Conservation (phyloP, 1,140 invertebrate genomes). For the Ylistrum balloti region DNA sequence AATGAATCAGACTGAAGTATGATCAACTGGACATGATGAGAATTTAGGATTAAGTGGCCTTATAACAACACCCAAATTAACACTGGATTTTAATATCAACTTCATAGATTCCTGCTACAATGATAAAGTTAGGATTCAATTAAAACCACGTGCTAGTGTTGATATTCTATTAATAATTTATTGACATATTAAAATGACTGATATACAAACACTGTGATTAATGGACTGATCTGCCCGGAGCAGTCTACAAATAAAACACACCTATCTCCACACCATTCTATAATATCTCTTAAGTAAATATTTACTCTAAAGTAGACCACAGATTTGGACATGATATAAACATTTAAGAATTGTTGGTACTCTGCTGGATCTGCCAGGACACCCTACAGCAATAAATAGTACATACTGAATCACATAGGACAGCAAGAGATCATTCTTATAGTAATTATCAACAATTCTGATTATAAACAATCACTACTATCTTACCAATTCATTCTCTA, state of each 20-base stretch:
- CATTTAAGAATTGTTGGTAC: not conserved
- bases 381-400: constrained; percentile 18
- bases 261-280: constrained; percentile 1
- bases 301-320: not conserved
- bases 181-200: too few species aligned
- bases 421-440: not conserved
- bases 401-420: not conserved
- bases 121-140: too few species aligned
- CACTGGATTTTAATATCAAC: too few species aligned
- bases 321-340: constrained; percentile 24
- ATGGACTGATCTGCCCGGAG: constrained; percentile 1
- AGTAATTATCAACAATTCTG: not conserved
- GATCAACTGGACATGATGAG: too few species aligned
- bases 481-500: not conserved
- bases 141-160: too few species aligned
- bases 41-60: too few species aligned
- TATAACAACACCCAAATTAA: too few species aligned
- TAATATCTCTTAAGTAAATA: constrained; percentile 15
- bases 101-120: too few species aligned
- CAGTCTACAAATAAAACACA: not conserved
- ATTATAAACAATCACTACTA: too few species aligned
- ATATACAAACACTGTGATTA: not conserved
- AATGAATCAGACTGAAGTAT: too few species aligned
- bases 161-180: too few species aligned
- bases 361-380: not conserved